Evolutionary conservation across 1,140 invertebrate species (phyloP).

Genomic region (Calephelis nemesis): DNA sequence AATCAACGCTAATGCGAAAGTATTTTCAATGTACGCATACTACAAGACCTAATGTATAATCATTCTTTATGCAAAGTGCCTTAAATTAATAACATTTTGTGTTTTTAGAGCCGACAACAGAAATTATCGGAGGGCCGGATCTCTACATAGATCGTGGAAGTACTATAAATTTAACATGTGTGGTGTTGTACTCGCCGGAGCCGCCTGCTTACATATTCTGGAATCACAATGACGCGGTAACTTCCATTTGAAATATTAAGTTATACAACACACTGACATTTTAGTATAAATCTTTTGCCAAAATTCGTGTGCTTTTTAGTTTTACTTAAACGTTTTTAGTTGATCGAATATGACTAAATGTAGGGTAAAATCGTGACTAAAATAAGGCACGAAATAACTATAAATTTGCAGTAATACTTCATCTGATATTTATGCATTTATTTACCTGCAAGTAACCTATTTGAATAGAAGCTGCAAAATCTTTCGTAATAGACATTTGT

Average conservation of each 20-base stretch:
- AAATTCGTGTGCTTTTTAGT: slow-evolving; percentile 1
- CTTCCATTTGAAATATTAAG: slow-evolving; percentile 31
- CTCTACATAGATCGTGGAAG: slow-evolving; percentile 94
- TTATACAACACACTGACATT: slow-evolving; percentile 11
- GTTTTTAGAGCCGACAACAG: slow-evolving; percentile 90
- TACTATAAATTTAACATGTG: slow-evolving; percentile 95
- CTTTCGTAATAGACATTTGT: too few species aligned
- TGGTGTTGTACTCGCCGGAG: slow-evolving; percentile 93
- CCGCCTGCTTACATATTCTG: slow-evolving; percentile 95
- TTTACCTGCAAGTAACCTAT: too few species aligned
- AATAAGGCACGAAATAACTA: too few species aligned
- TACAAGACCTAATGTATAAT: too few species aligned
- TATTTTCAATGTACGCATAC: too few species aligned
- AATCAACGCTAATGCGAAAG: too few species aligned
- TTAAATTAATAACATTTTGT: slow-evolving; percentile 27
- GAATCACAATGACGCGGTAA: slow-evolving; percentile 94
- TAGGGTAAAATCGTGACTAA: too few species aligned
- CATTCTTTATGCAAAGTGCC: not conserved
- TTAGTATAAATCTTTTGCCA: slow-evolving; percentile 5
- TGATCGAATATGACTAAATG: too few species aligned
- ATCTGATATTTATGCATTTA: too few species aligned
- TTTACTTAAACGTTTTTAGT: not conserved
- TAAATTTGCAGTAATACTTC: too few species aligned
- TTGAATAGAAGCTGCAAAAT: too few species aligned
- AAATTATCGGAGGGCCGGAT: slow-evolving; percentile 93